phyloP scores from a whole-genome alignment of 2,888 invertebrate genomes.

The Drosophila affinis region DNA sequence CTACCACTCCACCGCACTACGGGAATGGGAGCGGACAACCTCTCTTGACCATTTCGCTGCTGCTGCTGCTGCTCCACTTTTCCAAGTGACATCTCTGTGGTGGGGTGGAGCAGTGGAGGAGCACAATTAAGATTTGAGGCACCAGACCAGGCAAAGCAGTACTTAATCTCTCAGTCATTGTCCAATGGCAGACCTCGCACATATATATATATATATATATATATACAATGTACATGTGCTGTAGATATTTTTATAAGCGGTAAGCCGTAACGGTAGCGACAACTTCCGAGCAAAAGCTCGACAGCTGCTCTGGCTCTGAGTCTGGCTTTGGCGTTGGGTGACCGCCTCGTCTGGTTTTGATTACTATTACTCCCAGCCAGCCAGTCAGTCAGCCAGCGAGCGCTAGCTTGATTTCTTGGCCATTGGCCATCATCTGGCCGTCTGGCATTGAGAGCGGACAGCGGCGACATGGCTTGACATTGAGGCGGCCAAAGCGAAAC shows the following conservation, averaged over 20 bases:
- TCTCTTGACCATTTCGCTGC: slow-evolving; percentile 17
- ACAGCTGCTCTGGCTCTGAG: neutral
- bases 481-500: slow-evolving; percentile 48
- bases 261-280: slow-evolving; percentile 62
- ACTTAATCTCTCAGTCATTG: slow-evolving; percentile 63
- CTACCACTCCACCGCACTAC: neutral
- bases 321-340: slow-evolving; percentile 50
- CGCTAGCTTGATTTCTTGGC: too few relatives aligned
- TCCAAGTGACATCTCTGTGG: slow-evolving; percentile 30
- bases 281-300: slow-evolving; percentile 59
- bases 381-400: too few relatives aligned
- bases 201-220: neutral
- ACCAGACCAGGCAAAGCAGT: slow-evolving; percentile 50
- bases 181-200: slow-evolving; percentile 58
- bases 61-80: slow-evolving; percentile 25
- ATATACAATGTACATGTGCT: slow-evolving; percentile 8
- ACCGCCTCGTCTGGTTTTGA: slow-evolving; percentile 62
- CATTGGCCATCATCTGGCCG: slow-evolving; percentile 60
- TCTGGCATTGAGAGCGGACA: too few relatives aligned
- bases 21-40: slow-evolving; percentile 16
- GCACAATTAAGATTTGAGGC: slow-evolving; percentile 55
- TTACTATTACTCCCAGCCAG: slow-evolving; percentile 28
- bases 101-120: slow-evolving; percentile 6
- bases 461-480: slow-evolving; percentile 64
- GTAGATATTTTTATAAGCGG: slow-evolving; percentile 59